A percentile compares a stretch with the other conserved stretches of the same genome.
Evolutionary conservation across 2,888 invertebrate genomes (phyloP).

Genomic region (Tridacna gigas): DNA sequence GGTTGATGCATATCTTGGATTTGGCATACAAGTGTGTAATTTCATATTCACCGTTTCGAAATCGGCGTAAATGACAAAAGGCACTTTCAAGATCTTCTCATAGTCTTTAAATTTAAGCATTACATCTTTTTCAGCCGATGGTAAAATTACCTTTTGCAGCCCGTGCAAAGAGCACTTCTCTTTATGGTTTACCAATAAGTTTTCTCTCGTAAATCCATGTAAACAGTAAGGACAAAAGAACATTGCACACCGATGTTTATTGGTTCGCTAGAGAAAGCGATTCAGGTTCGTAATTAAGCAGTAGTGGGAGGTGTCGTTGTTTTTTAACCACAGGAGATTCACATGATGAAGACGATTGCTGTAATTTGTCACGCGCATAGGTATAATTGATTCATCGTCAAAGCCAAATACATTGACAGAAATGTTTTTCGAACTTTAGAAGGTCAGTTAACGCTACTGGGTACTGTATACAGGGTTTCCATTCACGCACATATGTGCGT

Average conservation of each 20-base stretch:
- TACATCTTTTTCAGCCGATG: constrained; percentile 3
- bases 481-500: too few relatives aligned
- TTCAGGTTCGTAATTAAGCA: constrained; percentile 57
- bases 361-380: constrained; percentile 40
- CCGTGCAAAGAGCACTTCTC: constrained; percentile 39
- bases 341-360: constrained; percentile 41
- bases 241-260: constrained; percentile 6
- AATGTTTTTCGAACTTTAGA: constrained; percentile 37
- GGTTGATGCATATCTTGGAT: constrained; percentile 40
- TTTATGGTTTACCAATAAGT: constrained; percentile 31
- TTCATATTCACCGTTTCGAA: constrained; percentile 44
- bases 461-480: too few relatives aligned
- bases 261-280: constrained; percentile 51
- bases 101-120: constrained; percentile 48
- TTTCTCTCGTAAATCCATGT: constrained; percentile 39
- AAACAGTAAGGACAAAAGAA: constrained; percentile 43
- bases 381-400: constrained; percentile 49
- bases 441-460: constrained; percentile 46
- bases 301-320: constrained; percentile 46
- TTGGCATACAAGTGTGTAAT: constrained; percentile 40
- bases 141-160: constrained; percentile 39
- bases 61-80: constrained; percentile 53
- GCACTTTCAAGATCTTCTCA: constrained; percentile 41
- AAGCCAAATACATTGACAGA: constrained; percentile 57
- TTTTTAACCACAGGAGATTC: constrained; percentile 52